Conservation (phyloP, 2,888 invertebrate genomes). For the Alitta virens region DNA sequence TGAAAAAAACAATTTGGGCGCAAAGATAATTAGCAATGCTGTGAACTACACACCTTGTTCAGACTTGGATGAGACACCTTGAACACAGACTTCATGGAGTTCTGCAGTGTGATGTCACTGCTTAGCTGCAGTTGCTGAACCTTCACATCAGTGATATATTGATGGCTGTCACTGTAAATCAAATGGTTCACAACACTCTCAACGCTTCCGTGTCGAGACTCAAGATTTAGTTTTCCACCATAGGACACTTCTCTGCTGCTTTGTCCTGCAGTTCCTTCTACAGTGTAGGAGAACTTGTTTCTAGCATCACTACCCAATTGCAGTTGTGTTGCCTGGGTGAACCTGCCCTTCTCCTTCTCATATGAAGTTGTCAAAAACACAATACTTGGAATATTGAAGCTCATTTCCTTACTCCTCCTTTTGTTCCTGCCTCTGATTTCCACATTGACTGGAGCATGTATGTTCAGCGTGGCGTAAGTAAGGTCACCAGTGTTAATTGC, state of each 20-base stretch:
- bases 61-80: constrained; percentile 21
- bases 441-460: constrained; percentile 2
- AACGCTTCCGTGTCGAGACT: constrained; percentile 14
- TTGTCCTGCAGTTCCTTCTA: constrained; percentile 21
- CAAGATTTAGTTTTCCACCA: constrained; percentile 30
- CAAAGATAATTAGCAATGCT: too few species aligned
- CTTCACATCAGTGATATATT: constrained; percentile 23
- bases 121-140: constrained; percentile 15
- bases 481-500: constrained; percentile 22
- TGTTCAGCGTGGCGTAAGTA: constrained; percentile 12
- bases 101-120: constrained; percentile 14
- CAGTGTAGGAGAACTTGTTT: constrained; percentile 25
- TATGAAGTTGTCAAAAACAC: constrained; percentile 19
- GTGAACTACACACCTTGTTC: constrained; percentile 15
- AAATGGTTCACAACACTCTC: constrained; percentile 17
- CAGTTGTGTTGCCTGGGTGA: background rate
- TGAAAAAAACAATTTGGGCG: background rate
- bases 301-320: constrained; percentile 26
- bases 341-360: background rate
- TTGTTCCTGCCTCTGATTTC: background rate
- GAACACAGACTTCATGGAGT: constrained; percentile 12
- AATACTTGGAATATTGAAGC: background rate
- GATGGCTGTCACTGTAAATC: constrained; percentile 11
- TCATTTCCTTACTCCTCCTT: background rate
- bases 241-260: constrained; percentile 27